phyloP scores from a whole-genome alignment of 2,797 vertebrate genomes.

The Gymnopithys bicolor region DNA sequence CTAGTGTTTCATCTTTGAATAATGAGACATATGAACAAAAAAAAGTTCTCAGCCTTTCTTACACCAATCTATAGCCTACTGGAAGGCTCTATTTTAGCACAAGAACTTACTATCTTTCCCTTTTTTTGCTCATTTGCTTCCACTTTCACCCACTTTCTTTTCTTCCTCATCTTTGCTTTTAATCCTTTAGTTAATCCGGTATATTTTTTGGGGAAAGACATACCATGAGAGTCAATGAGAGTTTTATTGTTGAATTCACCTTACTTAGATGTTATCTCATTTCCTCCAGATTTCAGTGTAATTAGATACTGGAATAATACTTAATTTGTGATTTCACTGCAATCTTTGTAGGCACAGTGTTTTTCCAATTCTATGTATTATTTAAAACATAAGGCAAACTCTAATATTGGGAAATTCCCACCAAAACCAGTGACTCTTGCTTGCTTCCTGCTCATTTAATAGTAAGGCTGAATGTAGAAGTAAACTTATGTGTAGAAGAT shows the following conservation, averaged over 20 bases:
- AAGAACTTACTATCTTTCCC: neutral
- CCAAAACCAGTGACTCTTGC: neutral
- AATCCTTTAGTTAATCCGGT: neutral
- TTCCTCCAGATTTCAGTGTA: neutral
- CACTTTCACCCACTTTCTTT: neutral
- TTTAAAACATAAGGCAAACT: neutral
- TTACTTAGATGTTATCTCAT: neutral
- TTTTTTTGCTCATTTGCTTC: neutral
- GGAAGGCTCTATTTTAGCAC: neutral
- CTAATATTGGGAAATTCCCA: neutral
- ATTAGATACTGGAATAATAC: neutral
- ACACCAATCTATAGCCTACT: neutral
- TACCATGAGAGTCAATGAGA: neutral
- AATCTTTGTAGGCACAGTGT: neutral
- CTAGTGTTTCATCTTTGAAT: constrained; percentile 34
- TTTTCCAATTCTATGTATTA: neutral
- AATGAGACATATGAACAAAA: neutral
- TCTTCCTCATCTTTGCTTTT: neutral
- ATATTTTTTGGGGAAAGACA: neutral
- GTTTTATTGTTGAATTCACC: neutral
- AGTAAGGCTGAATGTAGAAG: neutral
- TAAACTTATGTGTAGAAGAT: neutral
- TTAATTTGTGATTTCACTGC: neutral
- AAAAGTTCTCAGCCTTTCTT: neutral
- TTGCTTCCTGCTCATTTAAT: neutral